These are phyloP conservation scores for Melangyna quadrimaculata DNA, from an alignment of 2,888 invertebrate species.

Conservation along the genomic window DNA sequence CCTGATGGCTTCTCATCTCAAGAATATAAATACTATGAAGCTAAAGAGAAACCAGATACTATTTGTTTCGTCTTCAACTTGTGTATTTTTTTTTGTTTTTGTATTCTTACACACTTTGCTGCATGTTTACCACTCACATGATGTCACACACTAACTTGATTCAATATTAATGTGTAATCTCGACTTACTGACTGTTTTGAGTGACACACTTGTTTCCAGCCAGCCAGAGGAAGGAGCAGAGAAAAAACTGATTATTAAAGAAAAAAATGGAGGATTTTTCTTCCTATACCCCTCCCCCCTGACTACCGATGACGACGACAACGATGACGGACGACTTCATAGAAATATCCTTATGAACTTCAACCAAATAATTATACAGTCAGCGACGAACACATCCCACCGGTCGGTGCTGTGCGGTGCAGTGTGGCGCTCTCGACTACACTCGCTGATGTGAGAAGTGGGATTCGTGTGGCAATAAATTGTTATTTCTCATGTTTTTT, in stretches of 20 bases:
- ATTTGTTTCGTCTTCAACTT: neutral
- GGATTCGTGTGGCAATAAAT: constrained; percentile 53
- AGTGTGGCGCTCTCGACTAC: no score
- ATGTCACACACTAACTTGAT: constrained; percentile 51
- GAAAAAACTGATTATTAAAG: neutral
- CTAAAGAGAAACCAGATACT: constrained; percentile 8
- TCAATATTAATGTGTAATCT: constrained; percentile 62
- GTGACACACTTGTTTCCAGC: constrained; percentile 29
- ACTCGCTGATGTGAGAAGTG: neutral
- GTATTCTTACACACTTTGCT: neutral
- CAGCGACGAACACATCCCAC: neutral
- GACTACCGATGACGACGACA: neutral
- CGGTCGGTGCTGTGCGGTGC: neutral
- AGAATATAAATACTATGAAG: constrained; percentile 16
- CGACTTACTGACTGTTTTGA: constrained; percentile 22
- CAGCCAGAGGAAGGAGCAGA: neutral
- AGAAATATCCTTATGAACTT: constrained; percentile 36
- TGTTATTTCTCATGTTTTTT: constrained; percentile 44
- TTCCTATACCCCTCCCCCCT: neutral
- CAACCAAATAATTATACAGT: constrained; percentile 52
- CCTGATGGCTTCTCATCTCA: neutral
- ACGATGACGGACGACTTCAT: constrained; percentile 10
- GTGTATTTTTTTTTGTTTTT: neutral
- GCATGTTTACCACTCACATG: constrained; percentile 55
- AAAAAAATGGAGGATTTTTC: neutral